phyloP scores from a whole-genome alignment of 1,140 invertebrate genomes.

The Ostrea edulis region DNA sequence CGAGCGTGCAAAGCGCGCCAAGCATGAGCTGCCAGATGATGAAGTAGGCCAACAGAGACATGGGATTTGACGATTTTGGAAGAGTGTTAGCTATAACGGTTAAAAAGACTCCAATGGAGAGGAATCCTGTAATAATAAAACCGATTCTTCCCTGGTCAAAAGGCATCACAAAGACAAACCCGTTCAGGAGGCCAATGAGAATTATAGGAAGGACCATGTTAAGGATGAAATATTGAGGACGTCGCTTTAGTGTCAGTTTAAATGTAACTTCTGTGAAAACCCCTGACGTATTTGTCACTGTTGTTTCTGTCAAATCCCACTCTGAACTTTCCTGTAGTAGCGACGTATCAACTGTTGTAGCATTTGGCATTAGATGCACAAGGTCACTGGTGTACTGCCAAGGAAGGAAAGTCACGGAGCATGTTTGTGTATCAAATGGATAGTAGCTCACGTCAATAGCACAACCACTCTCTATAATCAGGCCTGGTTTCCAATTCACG shows the following conservation, averaged over 20 bases:
- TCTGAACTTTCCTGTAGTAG: not conserved
- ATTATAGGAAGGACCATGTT: conserved; percentile 46
- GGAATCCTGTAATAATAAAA: conserved; percentile 43
- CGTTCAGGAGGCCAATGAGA: conserved; percentile 39
- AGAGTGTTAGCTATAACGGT: conserved; percentile 39
- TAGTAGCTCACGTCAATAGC: conserved; percentile 45
- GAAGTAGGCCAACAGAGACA: conserved; percentile 41
- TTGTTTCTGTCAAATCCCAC: conserved; percentile 43
- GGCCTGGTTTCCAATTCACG: conserved; percentile 43
- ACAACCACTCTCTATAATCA: conserved; percentile 47
- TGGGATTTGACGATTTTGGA: conserved; percentile 47
- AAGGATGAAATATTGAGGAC: conserved; percentile 41
- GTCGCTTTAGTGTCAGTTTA: conserved; percentile 36
- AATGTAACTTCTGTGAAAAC: conserved; percentile 41
- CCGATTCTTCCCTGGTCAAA: conserved; percentile 49
- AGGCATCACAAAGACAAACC: conserved; percentile 42
- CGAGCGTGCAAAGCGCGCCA: conserved; percentile 20
- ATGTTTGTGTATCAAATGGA: conserved; percentile 52
- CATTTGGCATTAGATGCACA: conserved; percentile 24
- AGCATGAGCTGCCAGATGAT: conserved; percentile 48
- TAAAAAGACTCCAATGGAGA: conserved; percentile 22
- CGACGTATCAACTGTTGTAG: conserved; percentile 37
- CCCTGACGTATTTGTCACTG: not conserved
- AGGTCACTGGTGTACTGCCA: conserved; percentile 46
- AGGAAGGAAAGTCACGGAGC: conserved; percentile 42